Evolutionary conservation across 64 coral and sea anemone genomes (phyloP).

Genomic region (Cladopsammia gracilis): DNA sequence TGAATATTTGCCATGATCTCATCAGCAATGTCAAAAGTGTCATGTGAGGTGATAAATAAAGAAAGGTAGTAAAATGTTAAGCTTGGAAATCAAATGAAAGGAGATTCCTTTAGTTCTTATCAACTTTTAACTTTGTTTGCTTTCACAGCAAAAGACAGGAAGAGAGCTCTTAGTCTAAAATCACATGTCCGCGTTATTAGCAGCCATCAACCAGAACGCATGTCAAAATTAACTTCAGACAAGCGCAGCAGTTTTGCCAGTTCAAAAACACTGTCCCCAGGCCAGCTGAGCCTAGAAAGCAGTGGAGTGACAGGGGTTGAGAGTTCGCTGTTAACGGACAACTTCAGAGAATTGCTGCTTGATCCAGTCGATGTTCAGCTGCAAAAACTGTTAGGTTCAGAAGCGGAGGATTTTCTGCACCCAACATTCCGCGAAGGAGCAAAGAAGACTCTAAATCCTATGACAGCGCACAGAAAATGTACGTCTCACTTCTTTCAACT

Average conservation of each 20-base stretch:
- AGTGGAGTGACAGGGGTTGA: background rate
- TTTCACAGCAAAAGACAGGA: constrained; percentile 73
- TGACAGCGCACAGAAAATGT: constrained; percentile 51
- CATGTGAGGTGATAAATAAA: too few relatives aligned
- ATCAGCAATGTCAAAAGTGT: too few relatives aligned
- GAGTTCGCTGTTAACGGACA: constrained; percentile 56
- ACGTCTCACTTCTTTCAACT: background rate
- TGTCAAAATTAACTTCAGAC: background rate
- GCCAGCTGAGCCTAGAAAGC: background rate
- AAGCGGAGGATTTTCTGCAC: constrained; percentile 74
- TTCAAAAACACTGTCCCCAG: background rate
- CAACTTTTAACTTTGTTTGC: background rate
- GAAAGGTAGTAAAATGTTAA: too few relatives aligned
- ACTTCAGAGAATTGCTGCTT: constrained; percentile 77
- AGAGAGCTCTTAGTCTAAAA: constrained; percentile 65
- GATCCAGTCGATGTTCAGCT: constrained; percentile 82
- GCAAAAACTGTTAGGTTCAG: constrained; percentile 64
- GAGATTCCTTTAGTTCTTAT: background rate
- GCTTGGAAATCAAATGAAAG: too few relatives aligned
- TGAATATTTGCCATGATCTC: too few relatives aligned
- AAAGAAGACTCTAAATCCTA: constrained; percentile 86
- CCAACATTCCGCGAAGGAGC: constrained; percentile 92
- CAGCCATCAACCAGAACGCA: constrained; percentile 69
- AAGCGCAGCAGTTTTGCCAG: background rate
- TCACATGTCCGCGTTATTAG: constrained; percentile 79